Evolutionary conservation across 2,113 vertebrate species (phyloP), one percentile per base, ranked within the genome.

Genomic region (Probosciger aterrimus): DNA sequence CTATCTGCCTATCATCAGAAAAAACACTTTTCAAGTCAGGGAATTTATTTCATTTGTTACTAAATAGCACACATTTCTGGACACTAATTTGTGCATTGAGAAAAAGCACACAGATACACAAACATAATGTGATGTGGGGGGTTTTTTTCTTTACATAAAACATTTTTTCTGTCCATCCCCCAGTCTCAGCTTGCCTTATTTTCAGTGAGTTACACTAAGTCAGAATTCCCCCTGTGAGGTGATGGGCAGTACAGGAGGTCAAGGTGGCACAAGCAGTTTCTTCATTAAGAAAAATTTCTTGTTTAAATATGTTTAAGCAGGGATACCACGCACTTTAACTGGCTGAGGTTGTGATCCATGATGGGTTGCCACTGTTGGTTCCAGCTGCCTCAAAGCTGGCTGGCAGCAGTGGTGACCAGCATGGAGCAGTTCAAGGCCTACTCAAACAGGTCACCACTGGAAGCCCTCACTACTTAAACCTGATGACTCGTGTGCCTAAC

Each of bases 1-100:
- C 82, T 93, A 81, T 91, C 46, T 28, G 18, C 43, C 35, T 74
- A 46, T 77, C 79, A 78, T 82, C 47, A 93, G 65, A 88, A 88
- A 88, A 90, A 71, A 60, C 14, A 63, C 30, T 71, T 47, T 47
- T 59, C 30, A 90, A 93, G 41, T 27, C 47, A 76, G 47, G 68
- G 75, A 63, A 87, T 92, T 67, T 46, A 62, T 57, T 80, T 90
- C 11, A 49, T 77, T 86, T 88, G 28, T 86, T 83, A 81, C 53
- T 77, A 74, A 94, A 74, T 64, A 11, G 50, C 37, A 70, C 7
- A 64, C 35, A 68, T 50, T 73, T 80, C 63, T 94, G 59, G 77
- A 92, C n/a, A 19, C 10, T 70, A 67, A 83, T 93, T 86, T 62
- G 19, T 28, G 11, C 39, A 62, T 19, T 2, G 1, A 75, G 22